Base-by-base conservation (phyloP, 2,888 invertebrate species). In the Acholoe squamosa region DNA sequence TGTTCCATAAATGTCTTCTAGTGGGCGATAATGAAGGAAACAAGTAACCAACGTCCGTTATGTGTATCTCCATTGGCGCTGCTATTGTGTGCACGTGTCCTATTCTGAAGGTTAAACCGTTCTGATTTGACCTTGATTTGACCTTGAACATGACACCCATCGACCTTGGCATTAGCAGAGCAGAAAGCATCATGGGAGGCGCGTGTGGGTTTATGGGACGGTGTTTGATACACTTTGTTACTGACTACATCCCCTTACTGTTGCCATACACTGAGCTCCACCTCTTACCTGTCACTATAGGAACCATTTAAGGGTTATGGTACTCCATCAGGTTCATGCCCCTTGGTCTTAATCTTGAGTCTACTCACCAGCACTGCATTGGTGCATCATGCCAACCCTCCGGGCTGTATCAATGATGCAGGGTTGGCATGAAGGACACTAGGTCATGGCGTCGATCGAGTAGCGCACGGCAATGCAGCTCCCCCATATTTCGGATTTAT, bases 91-190 rank as follows among this genome's bases (percentile, higher is more conserved):
- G 84, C 84, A 43, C 34, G 84, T 19, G 84, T 33, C 34, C 25
- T 3, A 22, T 16, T 43, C 43, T 84, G 33, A 51, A 84, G 33
- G 84, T 43, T 43, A 84, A 77, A 22, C 84, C 51, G 43, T 25
- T 28, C 84, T 22, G 84, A 34, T 84, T 84, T 84, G 84, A 84
- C 84, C 84, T 84, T 84, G 84, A 34, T 51, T 84, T 84, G 84
- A 84, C 84, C 84, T 84, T 84, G 84, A 84, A 84, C 84, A 84
- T 84, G 84, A 84, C 51, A 84, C 51, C 19, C 25, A 43, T 33
- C 10, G 51, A 34, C 84, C 84, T 71, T 71, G 71, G 28, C 71
- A 71, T 71, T 71, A 28, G 71, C 31, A 25, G 71, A 14, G 71
- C 14, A n/a, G 31, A 71, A 28, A 1, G 28, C n/a, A 14, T 22